Percentiles rank a stretch among this genome's conserved stretches.
Evolutionary conservation across 2,113 vertebrate species (phyloP).

Genomic region (Chaetodon trifascialis): DNA sequence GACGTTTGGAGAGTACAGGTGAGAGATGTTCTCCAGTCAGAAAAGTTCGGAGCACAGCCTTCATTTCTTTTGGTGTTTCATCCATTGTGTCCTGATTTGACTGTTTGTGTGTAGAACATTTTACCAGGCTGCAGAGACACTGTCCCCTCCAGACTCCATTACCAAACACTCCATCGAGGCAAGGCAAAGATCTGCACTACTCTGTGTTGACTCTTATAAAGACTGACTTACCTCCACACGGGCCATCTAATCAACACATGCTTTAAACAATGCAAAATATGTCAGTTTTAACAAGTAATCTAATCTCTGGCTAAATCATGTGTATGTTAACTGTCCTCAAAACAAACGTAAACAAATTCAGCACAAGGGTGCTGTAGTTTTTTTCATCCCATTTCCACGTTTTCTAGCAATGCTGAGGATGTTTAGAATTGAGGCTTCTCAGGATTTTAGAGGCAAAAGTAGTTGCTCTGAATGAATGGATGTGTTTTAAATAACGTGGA

Average conservation of each 20-base stretch:
- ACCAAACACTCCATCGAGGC: slow-evolving; percentile 71
- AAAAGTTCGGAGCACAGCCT: neutral
- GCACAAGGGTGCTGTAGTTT: neutral
- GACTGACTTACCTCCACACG: slow-evolving; percentile 21
- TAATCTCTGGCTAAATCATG: neutral
- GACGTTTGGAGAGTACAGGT: slow-evolving; percentile 99
- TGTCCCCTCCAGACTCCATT: slow-evolving; percentile 58
- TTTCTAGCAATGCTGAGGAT: neutral
- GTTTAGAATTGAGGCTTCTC: neutral
- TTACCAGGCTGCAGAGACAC: slow-evolving; percentile 68
- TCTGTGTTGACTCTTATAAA: slow-evolving; percentile 18
- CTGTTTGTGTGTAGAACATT: slow-evolving; percentile 72
- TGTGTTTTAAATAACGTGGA: neutral
- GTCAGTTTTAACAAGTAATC: slow-evolving; percentile 39
- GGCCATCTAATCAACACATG: slow-evolving; percentile 25
- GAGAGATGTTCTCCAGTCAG: slow-evolving; percentile 55
- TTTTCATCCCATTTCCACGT: neutral
- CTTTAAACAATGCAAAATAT: slow-evolving; percentile 2
- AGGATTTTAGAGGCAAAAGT: neutral
- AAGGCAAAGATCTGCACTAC: slow-evolving; percentile 51
- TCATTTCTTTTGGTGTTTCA: neutral
- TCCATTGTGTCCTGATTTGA: slow-evolving; percentile 30
- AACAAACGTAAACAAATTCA: neutral
- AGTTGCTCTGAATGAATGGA: neutral
- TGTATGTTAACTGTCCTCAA: slow-evolving; percentile 10